These are phyloP conservation scores for Cottus gobio DNA, from an alignment of 2,113 vertebrate species.

Conservation along the genomic window DNA sequence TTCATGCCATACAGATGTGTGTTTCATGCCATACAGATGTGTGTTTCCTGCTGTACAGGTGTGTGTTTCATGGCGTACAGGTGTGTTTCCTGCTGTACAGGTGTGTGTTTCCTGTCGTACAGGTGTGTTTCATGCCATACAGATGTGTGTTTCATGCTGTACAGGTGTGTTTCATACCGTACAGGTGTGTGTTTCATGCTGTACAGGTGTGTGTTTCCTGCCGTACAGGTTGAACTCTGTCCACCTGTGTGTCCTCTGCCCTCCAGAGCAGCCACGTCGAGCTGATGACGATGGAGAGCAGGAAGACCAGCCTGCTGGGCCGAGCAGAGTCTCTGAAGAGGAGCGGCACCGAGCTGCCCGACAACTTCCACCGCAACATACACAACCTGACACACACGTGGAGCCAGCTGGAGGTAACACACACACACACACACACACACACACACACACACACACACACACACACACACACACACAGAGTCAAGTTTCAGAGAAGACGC, in stretches of 20 bases:
- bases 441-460: not conserved
- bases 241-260: conserved; percentile 15
- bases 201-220: too few relatives aligned
- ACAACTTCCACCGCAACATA: conserved; percentile 89
- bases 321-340: conserved; percentile 91
- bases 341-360: conserved; percentile 87
- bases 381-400: conserved; percentile 94
- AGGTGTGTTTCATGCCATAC: too few relatives aligned
- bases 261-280: conserved; percentile 91
- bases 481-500: conserved; percentile 2
- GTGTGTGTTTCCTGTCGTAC: too few relatives aligned
- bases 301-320: conserved; percentile 89
- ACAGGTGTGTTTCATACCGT: too few relatives aligned
- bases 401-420: conserved; percentile 92
- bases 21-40: too few relatives aligned
- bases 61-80: too few relatives aligned
- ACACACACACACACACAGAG: not conserved
- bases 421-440: not conserved
- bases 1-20: too few relatives aligned
- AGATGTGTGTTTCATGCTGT: too few relatives aligned
- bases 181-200: too few relatives aligned
- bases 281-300: conserved; percentile 91
- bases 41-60: too few relatives aligned
- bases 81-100: too few relatives aligned
- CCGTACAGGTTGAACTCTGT: not conserved